phyloP scores from a whole-genome alignment of 1,140 invertebrate species.

The Drosophila oshimai region DNA sequence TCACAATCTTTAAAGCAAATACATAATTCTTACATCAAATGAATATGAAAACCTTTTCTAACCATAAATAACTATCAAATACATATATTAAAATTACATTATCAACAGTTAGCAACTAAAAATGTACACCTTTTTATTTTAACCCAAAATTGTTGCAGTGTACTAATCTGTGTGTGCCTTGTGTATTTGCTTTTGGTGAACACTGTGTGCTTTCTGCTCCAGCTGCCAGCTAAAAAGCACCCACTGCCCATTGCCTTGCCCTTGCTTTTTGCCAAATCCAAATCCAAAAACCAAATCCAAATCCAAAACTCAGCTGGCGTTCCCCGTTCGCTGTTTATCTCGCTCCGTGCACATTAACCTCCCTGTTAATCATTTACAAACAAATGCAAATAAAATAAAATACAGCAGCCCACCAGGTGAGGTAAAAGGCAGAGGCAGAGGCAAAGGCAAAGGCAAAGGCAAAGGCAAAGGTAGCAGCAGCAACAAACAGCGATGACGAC shows the following conservation, averaged over 20 bases:
- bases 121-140: background rate
- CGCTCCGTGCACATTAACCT: slow-evolving; percentile 71
- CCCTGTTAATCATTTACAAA: slow-evolving; percentile 81
- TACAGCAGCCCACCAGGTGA: slow-evolving; percentile 28
- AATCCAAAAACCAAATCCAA: background rate
- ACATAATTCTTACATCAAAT: no score
- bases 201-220: slow-evolving; percentile 1
- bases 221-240: background rate
- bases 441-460: slow-evolving; percentile 13
- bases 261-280: slow-evolving; percentile 11
- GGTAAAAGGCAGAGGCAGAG: background rate
- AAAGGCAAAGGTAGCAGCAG: slow-evolving; percentile 5
- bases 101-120: no score
- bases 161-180: background rate
- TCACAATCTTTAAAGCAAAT: no score
- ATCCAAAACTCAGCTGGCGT: slow-evolving; percentile 25
- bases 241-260: background rate
- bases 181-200: background rate
- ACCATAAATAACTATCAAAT: no score
- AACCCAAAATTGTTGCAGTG: background rate
- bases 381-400: slow-evolving; percentile 80
- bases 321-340: slow-evolving; percentile 54
- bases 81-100: no score
- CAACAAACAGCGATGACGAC: background rate
- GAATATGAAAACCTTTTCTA: no score